These are phyloP conservation scores for Xiphophorus birchmanni DNA, from an alignment of 2,797 vertebrate species.

Conservation along the genomic window DNA sequence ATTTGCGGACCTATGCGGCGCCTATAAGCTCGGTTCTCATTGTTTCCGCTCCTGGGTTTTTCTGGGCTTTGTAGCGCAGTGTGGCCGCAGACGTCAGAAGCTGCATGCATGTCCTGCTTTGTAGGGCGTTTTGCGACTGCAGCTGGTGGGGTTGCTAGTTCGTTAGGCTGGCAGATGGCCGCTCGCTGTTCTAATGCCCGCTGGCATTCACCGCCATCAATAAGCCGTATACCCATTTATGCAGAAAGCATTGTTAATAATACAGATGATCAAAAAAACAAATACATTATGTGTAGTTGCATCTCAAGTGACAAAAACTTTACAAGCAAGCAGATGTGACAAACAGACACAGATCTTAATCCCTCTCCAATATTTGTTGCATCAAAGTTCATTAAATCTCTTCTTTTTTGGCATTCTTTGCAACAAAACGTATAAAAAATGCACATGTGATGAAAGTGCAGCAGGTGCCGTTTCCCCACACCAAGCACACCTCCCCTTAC, in stretches of 20 bases:
- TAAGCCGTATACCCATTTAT: slow-evolving; percentile 76
- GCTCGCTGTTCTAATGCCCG: slow-evolving; percentile 86
- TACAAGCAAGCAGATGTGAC: not conserved
- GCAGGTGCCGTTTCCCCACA: slow-evolving; percentile 32
- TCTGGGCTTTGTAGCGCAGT: slow-evolving; percentile 86
- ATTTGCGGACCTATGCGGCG: slow-evolving; percentile 77
- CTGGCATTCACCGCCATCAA: slow-evolving; percentile 83
- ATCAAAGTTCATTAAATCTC: not conserved
- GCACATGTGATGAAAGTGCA: slow-evolving; percentile 16
- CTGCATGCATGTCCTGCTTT: slow-evolving; percentile 91
- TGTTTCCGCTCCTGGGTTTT: slow-evolving; percentile 85
- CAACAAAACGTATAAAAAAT: slow-evolving; percentile 16
- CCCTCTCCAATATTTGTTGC: not conserved
- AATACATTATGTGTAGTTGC: not conserved
- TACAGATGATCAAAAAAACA: slow-evolving; percentile 1
- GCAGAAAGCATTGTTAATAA: slow-evolving; percentile 59
- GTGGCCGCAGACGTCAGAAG: slow-evolving; percentile 91
- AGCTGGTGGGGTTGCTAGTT: slow-evolving; percentile 86
- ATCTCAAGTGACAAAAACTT: not conserved
- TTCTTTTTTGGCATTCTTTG: not conserved
- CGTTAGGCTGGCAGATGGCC: slow-evolving; percentile 87
- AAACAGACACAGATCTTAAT: not conserved
- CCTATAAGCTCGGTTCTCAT: slow-evolving; percentile 79
- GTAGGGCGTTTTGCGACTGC: slow-evolving; percentile 90
- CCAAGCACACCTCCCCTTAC: slow-evolving; percentile 13